Conservation (phyloP, 2,888 invertebrate species). For the Cataglyphis altisquamis region DNA sequence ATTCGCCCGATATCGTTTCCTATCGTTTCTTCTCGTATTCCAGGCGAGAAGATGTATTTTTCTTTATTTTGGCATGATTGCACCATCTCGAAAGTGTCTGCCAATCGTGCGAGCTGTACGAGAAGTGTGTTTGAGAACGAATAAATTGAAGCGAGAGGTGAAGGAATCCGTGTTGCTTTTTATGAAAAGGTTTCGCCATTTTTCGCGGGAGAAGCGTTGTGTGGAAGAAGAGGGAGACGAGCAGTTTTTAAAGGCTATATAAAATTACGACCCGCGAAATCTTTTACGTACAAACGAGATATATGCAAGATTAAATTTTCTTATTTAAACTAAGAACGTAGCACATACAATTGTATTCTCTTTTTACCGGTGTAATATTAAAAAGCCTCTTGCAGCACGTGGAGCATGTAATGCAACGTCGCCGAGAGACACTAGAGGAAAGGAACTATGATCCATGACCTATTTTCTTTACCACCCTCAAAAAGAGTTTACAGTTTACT, state of each 20-base stretch:
- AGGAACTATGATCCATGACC: constrained; percentile 19
- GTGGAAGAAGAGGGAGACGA: background rate
- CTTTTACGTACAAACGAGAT: constrained; percentile 13
- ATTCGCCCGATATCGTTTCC: constrained; percentile 30
- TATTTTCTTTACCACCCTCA: background rate
- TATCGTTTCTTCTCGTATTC: constrained; percentile 4
- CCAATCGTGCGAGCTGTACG: constrained; percentile 23
- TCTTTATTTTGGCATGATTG: constrained; percentile 25
- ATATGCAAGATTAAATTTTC: constrained; percentile 26
- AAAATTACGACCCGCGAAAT: constrained; percentile 33
- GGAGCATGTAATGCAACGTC: constrained; percentile 20
- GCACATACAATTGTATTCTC: background rate
- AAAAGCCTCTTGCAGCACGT: background rate
- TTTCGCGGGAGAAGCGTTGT: background rate
- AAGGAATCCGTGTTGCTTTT: constrained; percentile 11
- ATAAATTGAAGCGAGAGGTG: constrained; percentile 33
- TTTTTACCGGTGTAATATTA: constrained; percentile 5
- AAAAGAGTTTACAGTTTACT: background rate
- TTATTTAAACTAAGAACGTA: constrained; percentile 33
- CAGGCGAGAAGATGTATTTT: background rate
- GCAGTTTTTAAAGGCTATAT: constrained; percentile 4
- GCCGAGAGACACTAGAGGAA: background rate
- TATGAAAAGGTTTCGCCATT: background rate
- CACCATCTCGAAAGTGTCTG: constrained; percentile 22
- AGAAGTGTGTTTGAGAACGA: constrained; percentile 3